phyloP scores from a whole-genome alignment of 2,888 invertebrate genomes.

The Ormyrus pomaceus region DNA sequence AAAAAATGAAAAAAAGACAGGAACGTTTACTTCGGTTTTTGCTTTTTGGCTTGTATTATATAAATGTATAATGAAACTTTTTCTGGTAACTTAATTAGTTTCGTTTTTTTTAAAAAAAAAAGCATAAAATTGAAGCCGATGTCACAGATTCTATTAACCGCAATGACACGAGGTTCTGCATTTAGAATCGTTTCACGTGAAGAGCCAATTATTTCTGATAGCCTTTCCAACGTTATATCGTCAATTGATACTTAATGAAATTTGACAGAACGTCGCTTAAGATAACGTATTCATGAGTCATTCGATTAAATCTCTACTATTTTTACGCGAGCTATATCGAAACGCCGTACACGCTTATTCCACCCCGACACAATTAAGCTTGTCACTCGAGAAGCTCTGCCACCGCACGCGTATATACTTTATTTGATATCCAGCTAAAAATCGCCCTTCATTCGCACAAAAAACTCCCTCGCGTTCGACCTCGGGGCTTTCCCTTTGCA shows the following conservation, averaged over 20 bases:
- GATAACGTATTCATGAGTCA: slow-evolving; percentile 31
- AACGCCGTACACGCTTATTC: slow-evolving; percentile 4
- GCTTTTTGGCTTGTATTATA: no score
- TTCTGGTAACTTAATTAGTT: no score
- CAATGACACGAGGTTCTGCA: slow-evolving; percentile 21
- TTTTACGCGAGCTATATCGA: not conserved
- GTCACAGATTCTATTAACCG: not conserved
- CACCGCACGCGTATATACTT: no score
- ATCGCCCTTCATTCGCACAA: no score
- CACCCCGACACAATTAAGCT: no score
- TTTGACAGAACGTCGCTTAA: slow-evolving; percentile 36
- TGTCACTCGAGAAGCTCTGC: no score
- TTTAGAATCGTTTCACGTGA: slow-evolving; percentile 15
- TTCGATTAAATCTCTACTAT: not conserved
- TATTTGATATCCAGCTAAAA: no score
- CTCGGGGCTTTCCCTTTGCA: not conserved
- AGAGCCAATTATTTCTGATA: slow-evolving; percentile 38
- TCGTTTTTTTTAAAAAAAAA: no score
- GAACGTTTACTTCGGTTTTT: no score
- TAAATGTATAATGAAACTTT: no score
- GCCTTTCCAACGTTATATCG: not conserved
- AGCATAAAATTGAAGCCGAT: not conserved
- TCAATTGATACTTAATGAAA: slow-evolving; percentile 41
- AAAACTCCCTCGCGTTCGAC: not conserved
- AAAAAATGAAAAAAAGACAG: no score